phyloP scores from a whole-genome alignment of 30 jellyfish, hydroid and myxozoan species.

The Haliclystus octoradiatus region DNA sequence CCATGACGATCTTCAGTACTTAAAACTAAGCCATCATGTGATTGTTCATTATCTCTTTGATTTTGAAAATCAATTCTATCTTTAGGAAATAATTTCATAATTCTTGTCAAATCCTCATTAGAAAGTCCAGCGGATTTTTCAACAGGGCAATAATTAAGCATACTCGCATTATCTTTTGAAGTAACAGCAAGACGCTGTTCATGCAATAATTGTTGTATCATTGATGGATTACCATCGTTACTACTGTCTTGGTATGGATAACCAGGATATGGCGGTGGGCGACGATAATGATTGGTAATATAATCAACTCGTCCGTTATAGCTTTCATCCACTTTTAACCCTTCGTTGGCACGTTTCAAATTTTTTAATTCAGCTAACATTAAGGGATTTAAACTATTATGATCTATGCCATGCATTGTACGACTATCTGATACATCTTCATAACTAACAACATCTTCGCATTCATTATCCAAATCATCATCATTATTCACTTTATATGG shows the following conservation, averaged over 20 bases:
- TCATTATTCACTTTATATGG: too few relatives aligned
- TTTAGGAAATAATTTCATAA: conserved; percentile 26
- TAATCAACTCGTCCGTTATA: conserved; percentile 51
- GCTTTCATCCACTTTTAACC: conserved; percentile 39
- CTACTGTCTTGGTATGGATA: conserved; percentile 4
- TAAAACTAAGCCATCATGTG: too few relatives aligned
- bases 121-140: conserved; percentile 49
- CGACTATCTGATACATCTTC: neutral
- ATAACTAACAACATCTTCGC: neutral
- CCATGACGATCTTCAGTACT: too few relatives aligned
- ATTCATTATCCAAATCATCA: neutral
- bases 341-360: conserved; percentile 11
- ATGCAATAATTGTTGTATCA: conserved; percentile 44
- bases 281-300: conserved; percentile 56
- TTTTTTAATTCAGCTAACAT: neutral
- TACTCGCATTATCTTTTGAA: conserved; percentile 73
- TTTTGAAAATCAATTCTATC: conserved; percentile 4
- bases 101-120: conserved; percentile 36
- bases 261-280: conserved; percentile 95
- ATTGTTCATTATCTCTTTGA: neutral
- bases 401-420: neutral
- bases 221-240: conserved; percentile 21
- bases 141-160: conserved; percentile 70
- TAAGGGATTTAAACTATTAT: neutral
- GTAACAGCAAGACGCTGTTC: conserved; percentile 42